Base-by-base conservation (phyloP, 1,140 invertebrate species). In the Antheraea pernyi region DNA sequence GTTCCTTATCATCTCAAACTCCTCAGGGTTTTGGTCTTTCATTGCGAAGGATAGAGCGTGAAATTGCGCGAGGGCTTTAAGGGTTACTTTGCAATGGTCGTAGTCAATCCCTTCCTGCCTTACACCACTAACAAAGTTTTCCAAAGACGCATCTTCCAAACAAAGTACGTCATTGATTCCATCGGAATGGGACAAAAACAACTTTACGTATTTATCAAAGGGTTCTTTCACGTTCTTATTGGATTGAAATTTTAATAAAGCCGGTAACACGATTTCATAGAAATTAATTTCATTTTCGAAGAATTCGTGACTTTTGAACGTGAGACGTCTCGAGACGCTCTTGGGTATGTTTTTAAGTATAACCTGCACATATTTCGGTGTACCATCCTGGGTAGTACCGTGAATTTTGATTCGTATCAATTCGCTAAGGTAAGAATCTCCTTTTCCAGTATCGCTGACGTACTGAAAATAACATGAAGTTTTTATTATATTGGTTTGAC, bases 11-110 rank as follows among this genome's bases (percentile, higher is more conserved):
- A 91, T 77, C 58, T 91, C 72, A 78, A 95, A 96, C 63, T 93
- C 85, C 9, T 94, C 84, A 1, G 93, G 93, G 19, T 94, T 80
- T 72, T 96, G 93, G 70, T 96, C 94, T 84, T 93, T 95, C 74
- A 94, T 94, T 0, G 95, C 96, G 70, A 96, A 93, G 0, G 95
- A 95, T 6, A 96, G 76, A 3, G 94, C 95, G 84, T 97, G 96
- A 75, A 95, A 96, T 76, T 93, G 93, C 0, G 95, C 96, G 19
- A 96, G 81, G 1, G 93, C 86, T 80, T 93, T 91, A 59, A 96
- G 83, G 19, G 95, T 94, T 5, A 93, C 69, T 59, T 79, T 85
- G 62, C 92, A 93, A 70, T 94, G 92, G 0, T 91, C 76, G 9
- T 91, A 83, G 76, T 94, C 91, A 13, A 95, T 83, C 3, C 91